Base-by-base conservation (phyloP, 1,140 invertebrate species). In the Heliothis virescens region DNA sequence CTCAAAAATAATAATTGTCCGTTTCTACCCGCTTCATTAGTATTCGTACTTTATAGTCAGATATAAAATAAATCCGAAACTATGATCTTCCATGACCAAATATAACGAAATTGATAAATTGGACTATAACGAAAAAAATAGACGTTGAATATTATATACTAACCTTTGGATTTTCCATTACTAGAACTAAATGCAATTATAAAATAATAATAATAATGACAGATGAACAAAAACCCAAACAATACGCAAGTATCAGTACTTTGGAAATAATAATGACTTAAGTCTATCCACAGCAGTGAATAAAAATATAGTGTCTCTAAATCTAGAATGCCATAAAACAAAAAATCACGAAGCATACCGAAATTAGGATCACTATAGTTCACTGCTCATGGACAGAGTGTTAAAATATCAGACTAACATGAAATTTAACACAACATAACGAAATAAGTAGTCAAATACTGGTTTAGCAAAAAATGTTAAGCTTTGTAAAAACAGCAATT, bases 141-240 rank as follows among this genome's bases (percentile, higher is more conserved):
- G 18, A 63, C 87, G 87, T 89, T 86, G 86, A 86, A 90, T 89
- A 88, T 87, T 90, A 82, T 71, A 93, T 90, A 92, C 94, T 95
- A 95, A 94, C 91, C 94, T 95, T 95, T 95, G 94, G 95, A 94
- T 95, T 94, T 89, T 91, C 86, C 89, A 87, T 92, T 90, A 91
- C 94, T 93, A 94, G 87, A 92, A 95, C 95, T 95, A 95, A 95
- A 95, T 95, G 94, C 94, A 95, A 94, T 87, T 86, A 88, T 89
- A 87, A 90, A 89, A 91, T 85, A 89, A 90, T 86, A 89, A 91
- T 85, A 89, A 90, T 86, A 84, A 82, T 81, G 84, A 84, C 89
- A 90, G 87, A 88, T 89, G 86, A 89, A 87, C 79, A 88, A 92
- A 92, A 55, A 29, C 87, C 86, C 88, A 94, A 92, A 91, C 69